Evolutionary conservation across 1,140 invertebrate genomes (phyloP).

Genomic region (Pectinophora gossypiella): DNA sequence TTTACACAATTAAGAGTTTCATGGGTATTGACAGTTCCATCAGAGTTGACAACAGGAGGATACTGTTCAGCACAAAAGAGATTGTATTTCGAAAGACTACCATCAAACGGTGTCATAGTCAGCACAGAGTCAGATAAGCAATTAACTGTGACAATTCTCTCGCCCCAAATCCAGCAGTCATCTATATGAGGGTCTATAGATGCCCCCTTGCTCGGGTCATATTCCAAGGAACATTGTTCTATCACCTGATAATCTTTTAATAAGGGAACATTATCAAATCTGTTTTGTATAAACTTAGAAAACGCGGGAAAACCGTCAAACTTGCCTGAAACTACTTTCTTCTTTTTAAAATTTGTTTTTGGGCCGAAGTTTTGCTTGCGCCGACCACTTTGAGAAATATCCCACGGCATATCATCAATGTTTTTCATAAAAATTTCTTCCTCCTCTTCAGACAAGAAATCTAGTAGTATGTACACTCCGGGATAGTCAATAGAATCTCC

Average conservation of each 20-base stretch:
- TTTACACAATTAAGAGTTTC: constrained; percentile 29
- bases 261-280: constrained; percentile 80
- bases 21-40: constrained; percentile 26
- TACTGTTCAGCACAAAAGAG: constrained; percentile 74
- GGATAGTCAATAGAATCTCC: constrained; percentile 78
- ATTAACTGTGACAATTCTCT: constrained; percentile 96
- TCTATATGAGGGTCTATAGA: constrained; percentile 99
- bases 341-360: constrained; percentile 98
- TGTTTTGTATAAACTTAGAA: constrained; percentile 89
- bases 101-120: constrained; percentile 83
- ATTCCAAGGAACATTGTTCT: constrained; percentile 98
- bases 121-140: constrained; percentile 88
- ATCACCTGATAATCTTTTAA: constrained; percentile 90
- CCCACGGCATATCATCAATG: constrained; percentile 92
- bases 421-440: constrained; percentile 80
- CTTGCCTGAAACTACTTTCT: constrained; percentile 84
- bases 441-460: constrained; percentile 87
- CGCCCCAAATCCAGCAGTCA: constrained; percentile 99
- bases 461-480: constrained; percentile 82
- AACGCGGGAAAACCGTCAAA: constrained; percentile 93
- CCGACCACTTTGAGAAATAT: constrained; percentile 95
- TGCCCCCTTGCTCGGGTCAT: constrained; percentile 89
- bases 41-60: constrained; percentile 41
- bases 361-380: constrained; percentile 99
- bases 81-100: constrained; percentile 82